phyloP scores from a whole-genome alignment of 2,113 vertebrate species.

The Oplegnathus fasciatus region DNA sequence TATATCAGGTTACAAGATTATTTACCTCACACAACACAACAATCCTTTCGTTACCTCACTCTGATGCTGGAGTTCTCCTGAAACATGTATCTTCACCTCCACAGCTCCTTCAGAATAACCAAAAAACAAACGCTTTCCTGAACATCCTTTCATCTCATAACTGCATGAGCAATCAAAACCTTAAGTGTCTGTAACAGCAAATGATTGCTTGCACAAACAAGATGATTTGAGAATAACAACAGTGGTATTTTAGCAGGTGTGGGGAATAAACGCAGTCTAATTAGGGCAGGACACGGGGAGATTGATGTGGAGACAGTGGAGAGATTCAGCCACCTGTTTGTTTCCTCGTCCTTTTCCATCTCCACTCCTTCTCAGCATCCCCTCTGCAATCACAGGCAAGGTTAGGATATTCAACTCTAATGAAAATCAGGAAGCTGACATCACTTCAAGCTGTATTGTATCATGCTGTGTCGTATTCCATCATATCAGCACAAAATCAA shows the following conservation, averaged over 20 bases:
- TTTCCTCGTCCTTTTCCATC: constrained; percentile 38
- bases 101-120: not conserved
- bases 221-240: constrained; percentile 53
- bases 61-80: not conserved
- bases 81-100: not conserved
- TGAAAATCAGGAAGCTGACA: constrained; percentile 66
- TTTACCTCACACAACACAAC: not conserved
- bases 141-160: constrained; percentile 11
- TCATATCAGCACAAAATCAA: constrained; percentile 56
- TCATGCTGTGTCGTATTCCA: constrained; percentile 52
- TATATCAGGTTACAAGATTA: no score
- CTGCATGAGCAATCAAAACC: constrained; percentile 33
- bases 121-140: not conserved
- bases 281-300: constrained; percentile 62
- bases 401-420: constrained; percentile 68
- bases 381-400: constrained; percentile 62
- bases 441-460: constrained; percentile 56
- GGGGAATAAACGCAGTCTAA: constrained; percentile 51
- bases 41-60: not conserved
- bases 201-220: constrained; percentile 60
- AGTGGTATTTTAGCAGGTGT: constrained; percentile 60
- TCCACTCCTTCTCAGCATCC: constrained; percentile 29
- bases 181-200: constrained; percentile 25
- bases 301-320: constrained; percentile 56
- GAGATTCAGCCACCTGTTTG: constrained; percentile 65